Evolutionary conservation across 2,888 invertebrate species (phyloP).

Genomic region (Sycophila texana): DNA sequence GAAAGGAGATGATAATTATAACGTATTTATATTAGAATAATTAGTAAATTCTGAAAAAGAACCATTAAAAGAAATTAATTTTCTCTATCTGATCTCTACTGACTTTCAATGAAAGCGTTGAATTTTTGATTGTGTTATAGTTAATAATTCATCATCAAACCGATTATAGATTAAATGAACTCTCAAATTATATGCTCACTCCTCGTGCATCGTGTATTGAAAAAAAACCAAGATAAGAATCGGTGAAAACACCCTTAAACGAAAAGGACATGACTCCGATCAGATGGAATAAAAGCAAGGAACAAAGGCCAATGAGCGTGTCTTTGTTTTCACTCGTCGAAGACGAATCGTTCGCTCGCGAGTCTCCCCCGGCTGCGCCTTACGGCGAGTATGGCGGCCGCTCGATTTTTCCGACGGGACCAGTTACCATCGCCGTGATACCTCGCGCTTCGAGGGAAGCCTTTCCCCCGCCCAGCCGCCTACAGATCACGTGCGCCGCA

Average conservation of each 20-base stretch:
- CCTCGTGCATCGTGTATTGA: not conserved
- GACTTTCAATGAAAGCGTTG: too few species aligned
- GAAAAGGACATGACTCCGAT: not conserved
- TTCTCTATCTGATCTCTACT: too few species aligned
- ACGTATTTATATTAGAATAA: too few species aligned
- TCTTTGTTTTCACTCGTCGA: conserved; percentile 34
- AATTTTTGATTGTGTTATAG: too few species aligned
- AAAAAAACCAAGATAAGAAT: not conserved
- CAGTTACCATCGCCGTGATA: conserved; percentile 31
- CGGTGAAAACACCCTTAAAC: not conserved
- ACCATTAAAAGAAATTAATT: too few species aligned
- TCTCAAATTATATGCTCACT: not conserved
- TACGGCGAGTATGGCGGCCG: conserved; percentile 20
- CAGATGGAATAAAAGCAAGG: not conserved
- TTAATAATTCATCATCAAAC: too few species aligned
- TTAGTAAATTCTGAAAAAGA: too few species aligned
- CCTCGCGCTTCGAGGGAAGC: not conserved
- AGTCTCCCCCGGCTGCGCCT: conserved; percentile 7
- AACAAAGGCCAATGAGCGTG: too few species aligned
- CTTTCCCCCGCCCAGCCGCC: not conserved
- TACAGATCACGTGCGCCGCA: conserved; percentile 26
- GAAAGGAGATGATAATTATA: too few species aligned
- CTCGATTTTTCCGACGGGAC: conserved; percentile 51
- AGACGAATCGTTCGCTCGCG: conserved; percentile 7
- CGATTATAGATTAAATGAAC: too few species aligned